Evolutionary conservation across 2,113 vertebrate genomes (phyloP), one percentile per base, ranked within the genome.

Genomic region (Urocitellus parryii): DNA sequence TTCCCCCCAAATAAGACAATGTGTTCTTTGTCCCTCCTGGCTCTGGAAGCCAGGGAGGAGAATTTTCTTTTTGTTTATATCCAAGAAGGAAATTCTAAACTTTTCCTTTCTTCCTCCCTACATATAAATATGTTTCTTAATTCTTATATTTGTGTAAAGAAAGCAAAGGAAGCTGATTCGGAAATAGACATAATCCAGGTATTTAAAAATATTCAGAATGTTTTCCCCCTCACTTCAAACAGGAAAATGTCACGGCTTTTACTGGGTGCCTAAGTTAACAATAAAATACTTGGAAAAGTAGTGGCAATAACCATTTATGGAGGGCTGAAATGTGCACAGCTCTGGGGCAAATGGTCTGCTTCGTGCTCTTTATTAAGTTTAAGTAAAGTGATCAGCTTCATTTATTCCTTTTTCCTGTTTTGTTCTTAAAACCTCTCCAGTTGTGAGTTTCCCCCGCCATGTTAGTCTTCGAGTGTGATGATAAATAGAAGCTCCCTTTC

Each of bases 61-160:
- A 93, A 67, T 97, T 97, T 97, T 77, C 88, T 90, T 81, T 87
- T 83, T 97, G 96, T 97, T 97, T 97, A 88, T 89, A 95, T 48
- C 81, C 72, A 74, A 67, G 87, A 37, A 97, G 58, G 93, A 96
- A 94, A 91, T 74, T 87, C 87, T 97, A 92, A 94, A 96, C 61
- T 91, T 91, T 89, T 77, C 70, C 86, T 96, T 94, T 97, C 91
- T 95, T 96, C 91, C 96, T 87, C 51, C 74, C 53, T 95, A 24
- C 37, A 56, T 77, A 42, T 93, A 96, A 91, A 97, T 97, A 88
- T 83, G 76, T 91, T 96, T 96, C 80, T 95, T 51, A 24, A 78
- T 85, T 92, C 96, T 95, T 83, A 90, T 96, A 88, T 94, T 94
- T 96, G 74, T 90, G 58, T 97, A 96, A 97, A 95, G 91, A 95